Evolutionary conservation across 2,797 vertebrate genomes (phyloP), one percentile per base, ranked within the genome.

Genomic region (Notolepis coatsorum): DNA sequence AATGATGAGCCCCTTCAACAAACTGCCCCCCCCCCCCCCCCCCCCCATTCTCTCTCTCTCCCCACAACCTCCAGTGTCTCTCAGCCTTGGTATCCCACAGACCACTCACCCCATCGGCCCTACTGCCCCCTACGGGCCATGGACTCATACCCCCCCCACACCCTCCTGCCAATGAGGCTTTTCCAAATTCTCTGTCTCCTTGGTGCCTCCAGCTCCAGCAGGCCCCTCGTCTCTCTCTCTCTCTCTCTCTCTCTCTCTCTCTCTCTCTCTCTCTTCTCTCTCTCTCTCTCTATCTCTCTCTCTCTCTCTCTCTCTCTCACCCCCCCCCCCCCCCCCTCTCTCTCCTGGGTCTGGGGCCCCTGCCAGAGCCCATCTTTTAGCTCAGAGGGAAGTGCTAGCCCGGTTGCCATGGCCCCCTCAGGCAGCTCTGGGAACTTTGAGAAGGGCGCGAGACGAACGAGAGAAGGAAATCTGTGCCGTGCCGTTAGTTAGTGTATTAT

Each of bases 341-440:
- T 55, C 61, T 43, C 69, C 24, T 43, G 1, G 23, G 66, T 71
- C 49, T n/a, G n/a, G 1, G 73, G 67, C 61, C 60, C 41, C 59
- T 70, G 65, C 68, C 57, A 72, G 63, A 69, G 65, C 55, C 63
- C 17, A 13, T 48, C 61, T 15, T 51, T 15, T 51, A 50, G 58
- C 68, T 78, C 38, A 25, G n/a, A 27, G 60, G 65, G 65, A 54
- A 12, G 47, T 7, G 2, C 52, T 60, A 47, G 51, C 60, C 63
- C 17, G 6, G 80, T 84, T 80, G 65, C 84, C 76, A 84, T 85
- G 72, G 81, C 66, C 74, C 82, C 61, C 2, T 63, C 48, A 74
- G 30, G 18, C 49, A 13, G 63, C 56, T 65, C 18, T 72, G 72
- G 60, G 60, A 68, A 69, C 65, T 31, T 7, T 0, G 38, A 18